A percentile compares a stretch with the other conserved stretches of the same genome.
These are phyloP conservation scores for Cotesia vestalis DNA, from an alignment of 1,140 invertebrate genomes.

Conservation along the genomic window DNA sequence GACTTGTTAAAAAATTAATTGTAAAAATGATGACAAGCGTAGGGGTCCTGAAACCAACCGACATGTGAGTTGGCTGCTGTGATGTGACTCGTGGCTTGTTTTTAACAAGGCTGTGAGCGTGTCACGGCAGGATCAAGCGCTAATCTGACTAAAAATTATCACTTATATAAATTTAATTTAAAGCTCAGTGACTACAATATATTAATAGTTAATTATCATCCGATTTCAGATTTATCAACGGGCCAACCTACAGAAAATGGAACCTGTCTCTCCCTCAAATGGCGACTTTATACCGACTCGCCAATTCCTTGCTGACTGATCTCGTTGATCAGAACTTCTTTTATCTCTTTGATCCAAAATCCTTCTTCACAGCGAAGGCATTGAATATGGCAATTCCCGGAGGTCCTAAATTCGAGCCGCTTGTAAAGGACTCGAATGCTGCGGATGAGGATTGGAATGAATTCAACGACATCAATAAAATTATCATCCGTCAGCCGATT, in stretches of 20 bases:
- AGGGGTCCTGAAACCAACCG: slow-evolving; percentile 76
- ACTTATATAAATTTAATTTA: slow-evolving; percentile 20
- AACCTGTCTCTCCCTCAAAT: slow-evolving; percentile 94
- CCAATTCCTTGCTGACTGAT: slow-evolving; percentile 98
- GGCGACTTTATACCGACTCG: slow-evolving; percentile 96
- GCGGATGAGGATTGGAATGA: slow-evolving; percentile 99
- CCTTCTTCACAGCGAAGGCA: slow-evolving; percentile 99
- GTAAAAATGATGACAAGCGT: slow-evolving; percentile 72
- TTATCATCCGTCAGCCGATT: slow-evolving; percentile 98
- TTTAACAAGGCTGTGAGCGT: slow-evolving; percentile 50
- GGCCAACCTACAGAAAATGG: slow-evolving; percentile 96
- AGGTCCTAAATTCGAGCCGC: slow-evolving; percentile 98
- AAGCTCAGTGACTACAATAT: neutral
- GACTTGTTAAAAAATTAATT: slow-evolving; percentile 16
- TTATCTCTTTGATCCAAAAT: slow-evolving; percentile 98
- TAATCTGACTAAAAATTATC: slow-evolving; percentile 50
- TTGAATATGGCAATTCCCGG: slow-evolving; percentile 99
- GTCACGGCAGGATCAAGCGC: slow-evolving; percentile 60
- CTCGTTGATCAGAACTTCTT: slow-evolving; percentile 99
- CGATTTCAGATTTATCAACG: slow-evolving; percentile 90
- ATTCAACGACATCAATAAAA: slow-evolving; percentile 99
- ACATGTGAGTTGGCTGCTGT: slow-evolving; percentile 68
- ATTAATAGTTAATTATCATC: slow-evolving; percentile 16
- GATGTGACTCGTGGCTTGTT: slow-evolving; percentile 51
- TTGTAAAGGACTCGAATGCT: slow-evolving; percentile 97